Percentiles rank a stretch among this genome's conserved stretches.
Evolutionary conservation across 2,113 vertebrate species (phyloP).

Genomic region (Siniperca knerii): DNA sequence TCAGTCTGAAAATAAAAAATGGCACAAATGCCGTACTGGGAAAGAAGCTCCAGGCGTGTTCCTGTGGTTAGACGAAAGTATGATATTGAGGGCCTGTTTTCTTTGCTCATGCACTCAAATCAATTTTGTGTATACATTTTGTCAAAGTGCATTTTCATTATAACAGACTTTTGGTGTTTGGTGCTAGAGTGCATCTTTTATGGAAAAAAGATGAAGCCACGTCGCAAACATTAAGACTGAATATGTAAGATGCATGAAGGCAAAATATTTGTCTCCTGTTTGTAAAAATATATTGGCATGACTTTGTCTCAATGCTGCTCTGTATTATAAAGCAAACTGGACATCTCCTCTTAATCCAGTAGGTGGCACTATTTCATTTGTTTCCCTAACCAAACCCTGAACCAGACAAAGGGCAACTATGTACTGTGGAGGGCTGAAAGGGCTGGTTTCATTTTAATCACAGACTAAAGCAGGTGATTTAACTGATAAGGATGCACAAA

Average conservation of each 20-base stretch:
- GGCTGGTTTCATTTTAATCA: not conserved
- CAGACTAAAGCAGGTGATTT: not conserved
- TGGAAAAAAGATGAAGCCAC: not conserved
- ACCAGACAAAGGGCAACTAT: not conserved
- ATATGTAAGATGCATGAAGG: not conserved
- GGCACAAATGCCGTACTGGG: not conserved
- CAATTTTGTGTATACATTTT: not conserved
- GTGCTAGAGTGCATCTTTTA: too few species aligned
- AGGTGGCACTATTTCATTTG: slow-evolving; percentile 43
- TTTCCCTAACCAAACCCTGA: not conserved
- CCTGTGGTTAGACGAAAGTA: slow-evolving; percentile 22
- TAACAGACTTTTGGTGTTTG: not conserved
- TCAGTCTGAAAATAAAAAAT: slow-evolving; percentile 33
- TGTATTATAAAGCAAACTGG: not conserved
- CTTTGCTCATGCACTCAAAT: not conserved
- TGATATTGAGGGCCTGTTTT: not conserved
- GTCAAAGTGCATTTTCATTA: not conserved
- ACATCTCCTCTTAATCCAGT: slow-evolving; percentile 3
- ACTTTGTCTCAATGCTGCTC: not conserved
- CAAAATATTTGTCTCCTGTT: not conserved
- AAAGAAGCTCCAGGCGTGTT: slow-evolving; percentile 24
- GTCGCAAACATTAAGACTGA: not conserved
- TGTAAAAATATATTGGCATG: not conserved
- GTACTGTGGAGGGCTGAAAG: not conserved
- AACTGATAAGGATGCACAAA: not conserved